Percentiles rank a stretch among this genome's conserved stretches.
phyloP scores from a whole-genome alignment of 2,888 invertebrate genomes.

The Mythimna loreyi region DNA sequence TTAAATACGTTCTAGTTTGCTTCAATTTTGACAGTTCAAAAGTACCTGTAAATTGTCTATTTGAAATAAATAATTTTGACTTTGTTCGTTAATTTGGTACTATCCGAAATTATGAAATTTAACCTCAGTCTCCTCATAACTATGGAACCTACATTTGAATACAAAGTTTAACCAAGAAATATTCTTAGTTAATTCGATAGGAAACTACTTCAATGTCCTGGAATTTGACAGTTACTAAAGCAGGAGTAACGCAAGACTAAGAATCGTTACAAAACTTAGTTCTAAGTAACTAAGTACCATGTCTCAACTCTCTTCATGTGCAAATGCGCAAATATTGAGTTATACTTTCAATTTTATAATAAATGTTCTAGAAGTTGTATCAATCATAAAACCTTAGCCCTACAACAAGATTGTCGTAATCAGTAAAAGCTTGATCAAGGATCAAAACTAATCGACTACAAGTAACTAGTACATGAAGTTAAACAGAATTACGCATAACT shows the following conservation, averaged over 20 bases:
- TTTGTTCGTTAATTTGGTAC: background rate
- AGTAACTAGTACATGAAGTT: background rate
- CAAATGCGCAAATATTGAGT: background rate
- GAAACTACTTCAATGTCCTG: no score
- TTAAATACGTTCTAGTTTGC: background rate
- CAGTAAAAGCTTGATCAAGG: background rate
- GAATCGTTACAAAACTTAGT: background rate
- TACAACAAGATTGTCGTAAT: background rate
- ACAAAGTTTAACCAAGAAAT: background rate
- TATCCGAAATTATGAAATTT: background rate
- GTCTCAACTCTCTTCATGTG: background rate
- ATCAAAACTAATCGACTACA: background rate
- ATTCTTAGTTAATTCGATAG: background rate
- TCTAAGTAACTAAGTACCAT: background rate
- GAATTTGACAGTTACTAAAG: background rate
- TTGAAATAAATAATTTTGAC: no score
- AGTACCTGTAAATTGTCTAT: no score
- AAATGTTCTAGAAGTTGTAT: conserved; percentile 8
- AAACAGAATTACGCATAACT: no score
- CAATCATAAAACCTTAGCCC: background rate
- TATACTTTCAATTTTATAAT: background rate
- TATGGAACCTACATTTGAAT: no score
- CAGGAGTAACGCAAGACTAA: background rate
- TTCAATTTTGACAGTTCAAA: no score
- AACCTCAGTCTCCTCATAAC: no score